These are phyloP conservation scores for Mercenaria mercenaria DNA, from an alignment of 1,140 invertebrate genomes.

Conservation along the genomic window DNA sequence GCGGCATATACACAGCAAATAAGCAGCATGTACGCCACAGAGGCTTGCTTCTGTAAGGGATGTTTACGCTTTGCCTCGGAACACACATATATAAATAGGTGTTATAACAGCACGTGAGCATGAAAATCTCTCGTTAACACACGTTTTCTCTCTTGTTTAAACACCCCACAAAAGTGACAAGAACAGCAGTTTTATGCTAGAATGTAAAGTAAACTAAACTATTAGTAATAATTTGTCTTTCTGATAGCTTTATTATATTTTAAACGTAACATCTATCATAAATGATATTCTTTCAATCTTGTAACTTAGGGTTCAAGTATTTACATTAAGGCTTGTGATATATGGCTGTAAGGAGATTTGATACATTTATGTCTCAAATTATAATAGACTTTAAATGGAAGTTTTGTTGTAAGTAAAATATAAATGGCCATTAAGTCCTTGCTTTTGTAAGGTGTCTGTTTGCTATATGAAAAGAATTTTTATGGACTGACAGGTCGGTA, in stretches of 20 bases:
- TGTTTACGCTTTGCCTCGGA: no score
- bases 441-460: slow-evolving; percentile 26
- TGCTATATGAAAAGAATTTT: slow-evolving; percentile 9
- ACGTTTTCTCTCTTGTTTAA: no score
- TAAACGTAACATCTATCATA: neutral
- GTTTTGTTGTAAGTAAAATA: slow-evolving; percentile 35
- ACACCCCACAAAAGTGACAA: no score
- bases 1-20: no score
- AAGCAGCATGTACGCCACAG: no score
- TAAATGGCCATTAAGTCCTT: slow-evolving; percentile 41
- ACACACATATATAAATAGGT: no score
- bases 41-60: no score
- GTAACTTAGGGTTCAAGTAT: slow-evolving; percentile 15
- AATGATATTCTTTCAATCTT: neutral
- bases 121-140: no score
- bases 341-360: slow-evolving; percentile 23
- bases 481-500: slow-evolving; percentile 35
- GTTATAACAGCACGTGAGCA: no score
- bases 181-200: no score
- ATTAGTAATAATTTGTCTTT: no score
- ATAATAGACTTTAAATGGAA: slow-evolving; percentile 57
- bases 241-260: slow-evolving; percentile 7
- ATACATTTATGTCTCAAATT: slow-evolving; percentile 29
- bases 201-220: no score
- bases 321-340: slow-evolving; percentile 27